Percentiles rank a stretch among this genome's conserved stretches.
phyloP scores from a whole-genome alignment of 2,113 vertebrate species.

The Mystacornis crossleyi region DNA sequence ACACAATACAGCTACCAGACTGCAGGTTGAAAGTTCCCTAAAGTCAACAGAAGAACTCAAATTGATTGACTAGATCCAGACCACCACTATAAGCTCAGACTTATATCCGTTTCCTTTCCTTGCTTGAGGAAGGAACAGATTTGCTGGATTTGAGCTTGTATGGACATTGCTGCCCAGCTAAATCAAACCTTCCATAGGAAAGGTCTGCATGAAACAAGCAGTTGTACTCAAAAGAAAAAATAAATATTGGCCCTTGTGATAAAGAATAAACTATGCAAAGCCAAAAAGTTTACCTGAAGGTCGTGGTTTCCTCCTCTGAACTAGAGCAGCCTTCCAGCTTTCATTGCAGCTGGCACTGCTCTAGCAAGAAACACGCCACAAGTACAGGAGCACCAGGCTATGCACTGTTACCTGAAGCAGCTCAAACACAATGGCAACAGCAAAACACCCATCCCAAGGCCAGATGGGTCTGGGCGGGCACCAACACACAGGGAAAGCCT shows the following conservation, averaged over 20 bases:
- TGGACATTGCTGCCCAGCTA: fast-evolving
- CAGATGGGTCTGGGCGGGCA: too few relatives aligned
- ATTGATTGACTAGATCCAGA: background rate
- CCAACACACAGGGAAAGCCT: background rate
- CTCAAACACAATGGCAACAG: fast-evolving
- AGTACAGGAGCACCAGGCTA: background rate
- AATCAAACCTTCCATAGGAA: background rate
- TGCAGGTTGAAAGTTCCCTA: fast-evolving
- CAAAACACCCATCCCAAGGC: background rate
- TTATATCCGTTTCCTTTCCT: background rate
- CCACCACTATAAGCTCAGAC: background rate
- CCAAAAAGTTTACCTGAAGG: background rate
- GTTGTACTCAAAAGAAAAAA: background rate
- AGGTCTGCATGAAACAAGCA: background rate
- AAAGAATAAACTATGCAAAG: background rate
- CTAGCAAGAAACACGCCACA: background rate
- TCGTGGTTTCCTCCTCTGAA: background rate
- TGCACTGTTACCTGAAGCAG: fast-evolving
- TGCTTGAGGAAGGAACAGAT: fast-evolving
- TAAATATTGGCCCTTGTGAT: fast-evolving
- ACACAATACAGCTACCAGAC: fast-evolving
- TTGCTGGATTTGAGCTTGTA: background rate
- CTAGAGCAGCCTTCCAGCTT: background rate
- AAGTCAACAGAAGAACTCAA: background rate
- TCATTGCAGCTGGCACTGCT: background rate